phyloP scores from a whole-genome alignment of 2,888 invertebrate species.

The Lasius fuliginosus region DNA sequence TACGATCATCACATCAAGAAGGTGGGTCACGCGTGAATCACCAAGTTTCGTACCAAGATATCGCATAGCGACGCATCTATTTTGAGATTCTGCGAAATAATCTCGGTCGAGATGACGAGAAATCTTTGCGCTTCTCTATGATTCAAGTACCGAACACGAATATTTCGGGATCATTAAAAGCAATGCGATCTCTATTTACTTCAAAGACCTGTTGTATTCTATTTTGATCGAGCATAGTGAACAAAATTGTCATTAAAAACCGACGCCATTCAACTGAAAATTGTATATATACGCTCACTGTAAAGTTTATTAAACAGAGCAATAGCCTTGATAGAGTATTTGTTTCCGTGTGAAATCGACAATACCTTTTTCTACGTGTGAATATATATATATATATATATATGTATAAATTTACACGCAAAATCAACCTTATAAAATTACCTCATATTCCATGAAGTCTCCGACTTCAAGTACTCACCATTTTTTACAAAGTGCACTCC shows the following conservation, averaged over 20 bases:
- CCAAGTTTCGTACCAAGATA: slow-evolving; percentile 76
- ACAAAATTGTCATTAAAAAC: slow-evolving; percentile 62
- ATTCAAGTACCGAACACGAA: slow-evolving; percentile 68
- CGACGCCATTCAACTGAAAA: slow-evolving; percentile 64
- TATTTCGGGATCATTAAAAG: not conserved
- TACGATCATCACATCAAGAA: slow-evolving; percentile 70
- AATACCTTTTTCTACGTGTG: too few relatives aligned
- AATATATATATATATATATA: too few relatives aligned
- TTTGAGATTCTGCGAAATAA: slow-evolving; percentile 74
- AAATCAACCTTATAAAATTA: not conserved
- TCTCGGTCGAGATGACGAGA: slow-evolving; percentile 65
- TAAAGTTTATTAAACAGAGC: too few relatives aligned
- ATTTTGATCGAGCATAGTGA: slow-evolving; percentile 66
- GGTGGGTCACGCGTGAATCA: slow-evolving; percentile 81
- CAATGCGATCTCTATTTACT: slow-evolving; percentile 5
- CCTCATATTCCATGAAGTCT: not conserved
- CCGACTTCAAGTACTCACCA: slow-evolving; percentile 57
- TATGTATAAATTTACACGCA: not conserved
- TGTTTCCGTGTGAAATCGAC: not conserved
- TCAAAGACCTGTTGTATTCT: slow-evolving; percentile 56
- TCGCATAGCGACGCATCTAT: slow-evolving; percentile 80
- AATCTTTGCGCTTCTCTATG: slow-evolving; percentile 72
- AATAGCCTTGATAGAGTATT: not conserved
- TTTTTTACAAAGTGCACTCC: not conserved
- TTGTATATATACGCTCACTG: not conserved